phyloP scores from a whole-genome alignment of 2,113 vertebrate genomes.

The Dromaius novaehollandiae region DNA sequence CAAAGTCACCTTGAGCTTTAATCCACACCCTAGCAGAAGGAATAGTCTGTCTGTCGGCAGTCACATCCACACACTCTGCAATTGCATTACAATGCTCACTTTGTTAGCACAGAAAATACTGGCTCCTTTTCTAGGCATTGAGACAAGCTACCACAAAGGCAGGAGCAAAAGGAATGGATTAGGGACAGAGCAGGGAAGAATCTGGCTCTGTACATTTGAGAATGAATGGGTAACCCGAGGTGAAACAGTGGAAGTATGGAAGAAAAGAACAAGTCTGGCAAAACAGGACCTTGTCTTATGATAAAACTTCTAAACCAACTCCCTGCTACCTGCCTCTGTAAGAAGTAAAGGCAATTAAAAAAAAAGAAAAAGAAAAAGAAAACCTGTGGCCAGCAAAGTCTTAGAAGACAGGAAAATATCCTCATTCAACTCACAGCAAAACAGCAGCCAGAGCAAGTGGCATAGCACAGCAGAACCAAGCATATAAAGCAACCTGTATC shows the following conservation, averaged over 20 bases:
- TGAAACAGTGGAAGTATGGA: not conserved
- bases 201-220: not conserved
- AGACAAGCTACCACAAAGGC: not conserved
- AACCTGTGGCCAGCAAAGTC: not conserved
- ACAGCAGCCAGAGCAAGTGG: not conserved
- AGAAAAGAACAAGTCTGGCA: not conserved
- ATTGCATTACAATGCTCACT: conserved; percentile 46
- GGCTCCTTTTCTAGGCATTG: not conserved
- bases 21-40: conserved; percentile 58
- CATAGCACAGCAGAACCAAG: not conserved
- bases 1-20: conserved; percentile 64
- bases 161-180: not conserved
- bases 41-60: conserved; percentile 31
- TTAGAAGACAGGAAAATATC: not conserved
- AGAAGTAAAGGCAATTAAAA: not conserved
- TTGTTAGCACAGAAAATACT: conserved; percentile 27
- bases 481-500: not conserved
- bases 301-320: not conserved
- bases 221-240: not conserved
- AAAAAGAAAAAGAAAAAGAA: not conserved
- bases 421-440: not conserved
- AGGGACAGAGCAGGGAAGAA: not conserved
- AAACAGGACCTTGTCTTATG: not conserved
- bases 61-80: conserved; percentile 47
- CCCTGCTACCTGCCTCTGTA: not conserved